Conservation (phyloP, 2,797 vertebrate species). For the Otolemur crassicaudatus region DNA sequence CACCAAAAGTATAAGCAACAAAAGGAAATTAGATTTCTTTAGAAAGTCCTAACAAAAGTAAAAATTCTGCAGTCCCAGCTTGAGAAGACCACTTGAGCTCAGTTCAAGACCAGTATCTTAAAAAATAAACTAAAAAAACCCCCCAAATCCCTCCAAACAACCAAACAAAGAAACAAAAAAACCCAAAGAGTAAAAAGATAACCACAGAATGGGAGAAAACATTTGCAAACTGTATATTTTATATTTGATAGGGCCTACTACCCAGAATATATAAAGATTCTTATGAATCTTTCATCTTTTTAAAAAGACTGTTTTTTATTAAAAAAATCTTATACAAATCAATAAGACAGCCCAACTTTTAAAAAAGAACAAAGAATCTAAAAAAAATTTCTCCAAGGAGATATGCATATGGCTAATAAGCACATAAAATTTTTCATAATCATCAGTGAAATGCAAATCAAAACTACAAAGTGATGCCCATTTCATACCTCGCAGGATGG, state of each 20-base stretch:
- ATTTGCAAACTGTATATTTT: background rate
- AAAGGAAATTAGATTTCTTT: background rate
- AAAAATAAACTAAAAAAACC: background rate
- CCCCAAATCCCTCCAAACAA: background rate
- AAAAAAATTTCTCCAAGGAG: conserved; percentile 20
- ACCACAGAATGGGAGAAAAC: conserved; percentile 26
- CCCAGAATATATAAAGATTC: background rate
- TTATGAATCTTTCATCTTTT: background rate
- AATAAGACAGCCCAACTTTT: background rate
- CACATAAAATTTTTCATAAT: background rate
- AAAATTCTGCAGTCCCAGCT: background rate
- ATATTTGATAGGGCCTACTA: background rate
- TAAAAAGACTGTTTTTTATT: background rate
- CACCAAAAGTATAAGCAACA: background rate
- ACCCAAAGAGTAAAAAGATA: background rate
- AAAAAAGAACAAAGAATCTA: background rate
- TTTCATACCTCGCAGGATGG: background rate
- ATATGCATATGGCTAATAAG: background rate
- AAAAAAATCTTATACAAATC: background rate
- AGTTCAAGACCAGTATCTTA: background rate
- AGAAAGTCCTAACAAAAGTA: background rate
- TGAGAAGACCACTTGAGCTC: background rate
- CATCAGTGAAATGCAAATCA: background rate
- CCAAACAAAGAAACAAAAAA: background rate
- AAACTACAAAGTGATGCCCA: background rate